Base-by-base conservation (phyloP, 2,888 invertebrate genomes). In the Rambutsinella grinnellia region DNA sequence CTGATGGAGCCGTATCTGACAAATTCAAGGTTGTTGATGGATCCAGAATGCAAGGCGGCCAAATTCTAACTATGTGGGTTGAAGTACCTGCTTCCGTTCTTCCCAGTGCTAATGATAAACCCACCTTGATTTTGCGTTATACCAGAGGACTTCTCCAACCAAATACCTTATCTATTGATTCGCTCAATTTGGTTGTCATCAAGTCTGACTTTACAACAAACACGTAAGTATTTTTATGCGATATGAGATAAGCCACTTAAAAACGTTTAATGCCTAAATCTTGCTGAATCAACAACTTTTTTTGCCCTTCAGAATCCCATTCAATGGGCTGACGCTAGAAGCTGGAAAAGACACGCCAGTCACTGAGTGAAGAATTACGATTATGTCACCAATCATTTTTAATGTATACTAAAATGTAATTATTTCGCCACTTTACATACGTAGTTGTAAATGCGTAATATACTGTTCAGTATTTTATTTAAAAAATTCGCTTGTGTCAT, bases 21-120 rank as follows among this genome's bases (percentile, higher is more conserved):
- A 67, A 44, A 28, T 76, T 74, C 61, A 49, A 27, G 6, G 46
- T 82, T 15, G 69, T 65, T 19, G 81, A 79, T 65, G 58, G 67
- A 76, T 79, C 61, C 2, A 19, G 46, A 83, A 82, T 66, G 70
- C 72, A 6, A 79, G 26, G 62, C 15, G 79, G 77, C 51, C 79
- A 81, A 26, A 49, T 81, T 23, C 46, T 84, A 2, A 66, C 56
- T 17, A 15, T 24, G 28, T 80, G 81, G 79, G 74, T 79, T 26
- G 80, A 84, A 67, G 68, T 82, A n/a, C 82, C 84, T 21, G 74
- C 79, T 17, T 23, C 54, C n/a, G 78, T 82, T 67, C 21, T 84
- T 15, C 28, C 47, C 10, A 66, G 65, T 5, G 26, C 79, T 3
- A 60, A 56, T 13, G 76, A 74, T 15, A 80, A 68, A 58, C 57